Evolutionary conservation across 2,888 invertebrate species (phyloP).

Genomic region (Trissoscelio sp.): DNA sequence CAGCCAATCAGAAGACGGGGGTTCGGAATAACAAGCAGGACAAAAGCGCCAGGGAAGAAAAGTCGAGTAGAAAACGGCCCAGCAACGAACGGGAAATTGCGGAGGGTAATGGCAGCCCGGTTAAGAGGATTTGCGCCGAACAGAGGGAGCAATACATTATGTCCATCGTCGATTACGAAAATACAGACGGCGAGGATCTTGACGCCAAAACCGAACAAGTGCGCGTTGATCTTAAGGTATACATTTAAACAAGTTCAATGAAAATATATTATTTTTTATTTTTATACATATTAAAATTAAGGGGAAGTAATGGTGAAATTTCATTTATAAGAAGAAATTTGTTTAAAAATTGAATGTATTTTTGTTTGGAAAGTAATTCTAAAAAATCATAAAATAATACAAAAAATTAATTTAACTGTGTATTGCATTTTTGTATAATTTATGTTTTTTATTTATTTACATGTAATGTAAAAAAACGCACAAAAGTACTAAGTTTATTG

Average conservation of each 20-base stretch:
- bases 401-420: too few species aligned
- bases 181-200: slow-evolving; percentile 79
- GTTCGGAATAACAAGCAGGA: slow-evolving; percentile 62
- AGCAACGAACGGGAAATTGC: slow-evolving; percentile 72
- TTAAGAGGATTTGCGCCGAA: slow-evolving; percentile 79
- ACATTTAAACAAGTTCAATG: neutral
- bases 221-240: slow-evolving; percentile 80
- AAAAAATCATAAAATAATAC: too few species aligned
- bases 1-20: slow-evolving; percentile 48
- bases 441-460: too few species aligned
- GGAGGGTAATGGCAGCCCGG: slow-evolving; percentile 73
- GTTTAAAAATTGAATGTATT: too few species aligned
- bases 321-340: too few species aligned
- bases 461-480: too few species aligned
- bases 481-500: too few species aligned
- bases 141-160: slow-evolving; percentile 80
- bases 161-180: slow-evolving; percentile 79
- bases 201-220: slow-evolving; percentile 79
- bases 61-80: slow-evolving; percentile 71
- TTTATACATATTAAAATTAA: slow-evolving; percentile 2
- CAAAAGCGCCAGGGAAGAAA: slow-evolving; percentile 38
- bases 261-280: neutral
- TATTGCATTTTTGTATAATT: too few species aligned
- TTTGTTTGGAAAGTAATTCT: too few species aligned
- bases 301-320: too few species aligned